phyloP scores from a whole-genome alignment of 2,888 invertebrate species.

The Synergus gifuensis region DNA sequence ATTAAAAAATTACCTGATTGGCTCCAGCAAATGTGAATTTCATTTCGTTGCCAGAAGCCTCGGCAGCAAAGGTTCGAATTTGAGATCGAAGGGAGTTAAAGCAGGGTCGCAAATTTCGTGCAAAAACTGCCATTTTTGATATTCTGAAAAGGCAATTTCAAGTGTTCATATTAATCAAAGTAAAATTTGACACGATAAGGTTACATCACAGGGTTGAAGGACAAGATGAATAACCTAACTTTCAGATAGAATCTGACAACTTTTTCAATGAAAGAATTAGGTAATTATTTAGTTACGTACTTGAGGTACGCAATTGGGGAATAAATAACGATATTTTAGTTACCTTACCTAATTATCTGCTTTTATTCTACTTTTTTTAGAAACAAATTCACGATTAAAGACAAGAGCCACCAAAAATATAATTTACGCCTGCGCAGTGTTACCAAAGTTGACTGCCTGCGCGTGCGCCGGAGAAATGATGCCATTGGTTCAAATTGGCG shows the following conservation, averaged over 20 bases:
- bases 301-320: background rate
- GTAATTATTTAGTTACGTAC: background rate
- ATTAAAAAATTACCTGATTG: conserved; percentile 83
- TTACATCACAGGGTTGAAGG: conserved; percentile 31
- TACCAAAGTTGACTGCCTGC: too few species aligned
- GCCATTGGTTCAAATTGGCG: too few species aligned
- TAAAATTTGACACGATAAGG: conserved; percentile 5
- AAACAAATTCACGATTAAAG: background rate
- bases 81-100: conserved; percentile 67
- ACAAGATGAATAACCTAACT: conserved; percentile 30
- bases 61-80: conserved; percentile 85
- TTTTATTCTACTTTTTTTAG: background rate
- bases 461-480: too few species aligned
- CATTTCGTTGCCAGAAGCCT: conserved; percentile 82
- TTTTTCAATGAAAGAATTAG: background rate
- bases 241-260: background rate
- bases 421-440: too few species aligned
- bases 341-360: background rate
- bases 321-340: background rate
- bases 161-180: background rate
- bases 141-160: background rate
- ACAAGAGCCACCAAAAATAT: too few species aligned
- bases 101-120: conserved; percentile 70
- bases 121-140: conserved; percentile 67
- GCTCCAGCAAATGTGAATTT: conserved; percentile 94